phyloP scores from a whole-genome alignment of 2,113 vertebrate species.

The Plecotus auritus region DNA sequence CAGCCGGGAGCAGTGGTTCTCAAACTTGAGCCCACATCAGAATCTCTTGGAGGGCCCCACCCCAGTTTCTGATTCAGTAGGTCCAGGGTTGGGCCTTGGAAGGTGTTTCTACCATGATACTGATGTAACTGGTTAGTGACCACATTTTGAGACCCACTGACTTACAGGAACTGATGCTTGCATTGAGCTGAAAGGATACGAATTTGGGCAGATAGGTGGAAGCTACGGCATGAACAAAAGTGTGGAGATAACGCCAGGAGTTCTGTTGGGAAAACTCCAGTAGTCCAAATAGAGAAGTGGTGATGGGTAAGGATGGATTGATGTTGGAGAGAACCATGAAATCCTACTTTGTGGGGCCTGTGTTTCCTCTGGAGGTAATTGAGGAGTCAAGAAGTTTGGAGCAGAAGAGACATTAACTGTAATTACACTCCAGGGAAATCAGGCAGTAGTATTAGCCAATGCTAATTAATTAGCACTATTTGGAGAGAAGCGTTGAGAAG shows the following conservation, averaged over 20 bases:
- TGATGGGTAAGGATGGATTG: too few species aligned
- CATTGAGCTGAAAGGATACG: background rate
- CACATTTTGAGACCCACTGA: background rate
- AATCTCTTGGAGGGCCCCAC: background rate
- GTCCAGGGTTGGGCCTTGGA: background rate
- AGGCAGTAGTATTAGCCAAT: background rate
- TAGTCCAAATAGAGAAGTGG: background rate
- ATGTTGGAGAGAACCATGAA: background rate
- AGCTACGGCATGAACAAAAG: background rate
- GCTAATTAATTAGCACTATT: background rate
- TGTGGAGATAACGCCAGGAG: background rate
- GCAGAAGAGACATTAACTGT: background rate
- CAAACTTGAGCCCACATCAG: background rate
- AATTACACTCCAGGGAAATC: background rate
- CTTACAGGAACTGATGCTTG: background rate
- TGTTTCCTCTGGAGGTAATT: background rate
- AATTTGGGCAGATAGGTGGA: background rate
- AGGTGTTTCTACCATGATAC: background rate
- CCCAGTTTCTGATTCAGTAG: background rate
- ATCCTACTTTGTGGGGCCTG: background rate
- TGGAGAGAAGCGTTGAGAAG: background rate
- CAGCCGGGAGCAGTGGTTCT: background rate
- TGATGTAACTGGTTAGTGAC: background rate
- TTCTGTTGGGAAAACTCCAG: background rate
- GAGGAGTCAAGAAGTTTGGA: background rate